Base-by-base conservation (phyloP, 2,797 vertebrate species). In the Coracias cyanogaster region DNA sequence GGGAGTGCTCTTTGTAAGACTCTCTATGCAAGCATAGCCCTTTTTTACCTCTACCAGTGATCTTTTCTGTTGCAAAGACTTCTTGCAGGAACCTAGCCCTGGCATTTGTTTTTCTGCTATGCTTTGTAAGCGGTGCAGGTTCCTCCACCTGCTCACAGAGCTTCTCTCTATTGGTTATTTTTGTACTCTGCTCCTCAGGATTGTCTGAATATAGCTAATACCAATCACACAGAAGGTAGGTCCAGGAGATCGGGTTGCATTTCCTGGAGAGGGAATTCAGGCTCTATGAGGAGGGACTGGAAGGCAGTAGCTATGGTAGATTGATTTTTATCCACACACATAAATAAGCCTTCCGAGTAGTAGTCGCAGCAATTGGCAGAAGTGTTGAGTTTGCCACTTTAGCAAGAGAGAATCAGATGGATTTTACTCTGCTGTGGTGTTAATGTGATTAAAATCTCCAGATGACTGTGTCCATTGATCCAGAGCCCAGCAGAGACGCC, bases 401-500 rank as follows among this genome's bases (percentile, higher is more conserved):
- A 81, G 35, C 76, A 51, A 37, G 85, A 45, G 80, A 90, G 48
- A 89, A 41, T 72, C 78, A 54, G 72, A 35, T 95, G 73, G 58
- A 62, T 70, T 92, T 78, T 79, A 58, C 48, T 86, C 48, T 65
- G 29, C 79, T 86, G 60, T 71, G 15, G 37, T 91, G 78, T 95
- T 72, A 91, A 39, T 66, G 65, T 86, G 78, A 94, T 82, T 92
- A 61, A 93, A 95, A 85, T 76, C 90, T 61, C 73, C 35, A 31
- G 73, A 65, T 90, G 85, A 91, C 74, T 77, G 31, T 78, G 57
- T 64, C 91, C 86, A 88, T 86, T 80, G 91, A 91, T 94, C 9
- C 2, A 5, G 46, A 70, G 60, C 52, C 89, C 61, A 72, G 72
- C 28, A 39, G 93, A 87, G 92, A 69, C 85, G 82, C 82, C 89